Percentiles rank a stretch among this genome's conserved stretches.
phyloP scores from a whole-genome alignment of 2,113 vertebrate genomes.

The Seriola rivoliana region DNA sequence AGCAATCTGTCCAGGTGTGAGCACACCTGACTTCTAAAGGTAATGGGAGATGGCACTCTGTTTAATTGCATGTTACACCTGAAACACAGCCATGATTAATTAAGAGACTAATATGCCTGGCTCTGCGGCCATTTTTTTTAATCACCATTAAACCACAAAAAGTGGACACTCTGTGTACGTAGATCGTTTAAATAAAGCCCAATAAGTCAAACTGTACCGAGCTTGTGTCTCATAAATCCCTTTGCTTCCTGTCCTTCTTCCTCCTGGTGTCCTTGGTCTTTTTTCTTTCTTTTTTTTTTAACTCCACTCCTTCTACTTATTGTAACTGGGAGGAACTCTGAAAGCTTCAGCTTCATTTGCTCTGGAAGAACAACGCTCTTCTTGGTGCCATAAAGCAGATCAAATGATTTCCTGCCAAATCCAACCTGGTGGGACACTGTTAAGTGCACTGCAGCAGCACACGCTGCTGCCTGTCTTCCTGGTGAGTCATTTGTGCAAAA shows the following conservation, averaged over 20 bases:
- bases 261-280: neutral
- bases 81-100: too few species aligned
- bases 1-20: too few species aligned
- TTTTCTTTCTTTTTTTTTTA: neutral
- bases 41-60: too few species aligned
- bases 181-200: too few species aligned
- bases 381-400: conserved; percentile 19
- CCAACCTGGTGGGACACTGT: conserved; percentile 9
- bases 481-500: conserved; percentile 1
- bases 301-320: neutral
- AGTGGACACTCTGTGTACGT: too few species aligned
- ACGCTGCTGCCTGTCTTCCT: conserved; percentile 15
- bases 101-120: too few species aligned
- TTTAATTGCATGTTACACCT: too few species aligned
- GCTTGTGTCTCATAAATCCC: neutral
- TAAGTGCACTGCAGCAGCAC: neutral
- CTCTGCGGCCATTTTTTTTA: too few species aligned
- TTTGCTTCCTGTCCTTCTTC: neutral
- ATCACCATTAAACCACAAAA: too few species aligned
- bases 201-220: too few species aligned
- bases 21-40: too few species aligned
- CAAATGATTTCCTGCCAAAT: conserved; percentile 41
- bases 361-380: neutral
- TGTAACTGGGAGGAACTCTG: conserved; percentile 1
- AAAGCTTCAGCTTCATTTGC: neutral